Conservation (phyloP, 2,888 invertebrate species). For the Caenorhabditis sinica region DNA sequence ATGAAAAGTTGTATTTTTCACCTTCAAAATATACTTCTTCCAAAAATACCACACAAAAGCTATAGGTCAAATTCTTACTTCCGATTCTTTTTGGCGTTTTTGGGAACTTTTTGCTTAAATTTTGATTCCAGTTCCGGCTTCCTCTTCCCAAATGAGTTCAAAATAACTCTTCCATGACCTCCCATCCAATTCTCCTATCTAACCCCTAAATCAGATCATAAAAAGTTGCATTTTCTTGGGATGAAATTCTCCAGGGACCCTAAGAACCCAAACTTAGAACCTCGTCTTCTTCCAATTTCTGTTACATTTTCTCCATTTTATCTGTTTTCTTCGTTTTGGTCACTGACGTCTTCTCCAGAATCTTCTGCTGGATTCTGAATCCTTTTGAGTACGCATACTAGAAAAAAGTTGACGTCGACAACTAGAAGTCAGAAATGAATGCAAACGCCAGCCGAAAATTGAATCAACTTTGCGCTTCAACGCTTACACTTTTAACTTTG, state of each 20-base stretch:
- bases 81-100: too few species aligned
- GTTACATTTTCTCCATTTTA: too few species aligned
- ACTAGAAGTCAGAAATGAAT: neutral
- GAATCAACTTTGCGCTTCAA: constrained; percentile 62
- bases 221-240: constrained; percentile 12
- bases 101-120: too few species aligned
- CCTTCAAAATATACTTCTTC: too few species aligned
- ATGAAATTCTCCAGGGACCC: neutral
- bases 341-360: neutral
- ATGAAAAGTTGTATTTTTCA: too few species aligned
- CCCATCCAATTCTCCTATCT: constrained; percentile 5
- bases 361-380: constrained; percentile 23
- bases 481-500: constrained; percentile 61
- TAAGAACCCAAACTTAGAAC: neutral
- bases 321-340: neutral
- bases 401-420: constrained; percentile 3
- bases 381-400: constrained; percentile 1
- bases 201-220: constrained; percentile 35
- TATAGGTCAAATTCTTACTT: too few species aligned
- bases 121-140: constrained; percentile 4
- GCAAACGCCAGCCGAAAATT: constrained; percentile 24
- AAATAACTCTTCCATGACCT: neutral
- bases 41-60: too few species aligned
- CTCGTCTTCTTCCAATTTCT: neutral
- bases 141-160: neutral